Evolutionary conservation across 2,113 vertebrate genomes (phyloP).

Genomic region (Forbesichthys agassizii): DNA sequence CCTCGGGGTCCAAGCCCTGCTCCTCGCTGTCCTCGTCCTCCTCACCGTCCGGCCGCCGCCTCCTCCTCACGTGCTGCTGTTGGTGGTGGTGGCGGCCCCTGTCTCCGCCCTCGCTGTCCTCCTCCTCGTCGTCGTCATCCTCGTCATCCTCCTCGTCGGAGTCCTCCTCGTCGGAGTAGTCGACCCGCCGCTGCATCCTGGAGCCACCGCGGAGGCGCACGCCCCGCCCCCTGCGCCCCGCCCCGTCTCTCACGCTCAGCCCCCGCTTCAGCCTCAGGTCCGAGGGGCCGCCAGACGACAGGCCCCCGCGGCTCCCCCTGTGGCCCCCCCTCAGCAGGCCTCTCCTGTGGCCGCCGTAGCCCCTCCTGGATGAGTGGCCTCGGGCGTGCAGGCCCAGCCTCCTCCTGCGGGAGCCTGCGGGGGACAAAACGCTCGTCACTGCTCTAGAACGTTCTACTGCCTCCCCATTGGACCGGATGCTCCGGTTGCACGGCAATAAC

Average conservation of each 20-base stretch:
- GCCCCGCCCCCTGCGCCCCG: conserved; percentile 62
- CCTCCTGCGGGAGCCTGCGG: conserved; percentile 47
- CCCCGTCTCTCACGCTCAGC: conserved; percentile 52
- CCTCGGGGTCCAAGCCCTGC: conserved; percentile 83
- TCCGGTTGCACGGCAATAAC: background rate
- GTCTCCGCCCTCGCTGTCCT: conserved; percentile 63
- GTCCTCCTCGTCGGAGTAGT: conserved; percentile 71
- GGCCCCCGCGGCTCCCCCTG: conserved; percentile 54
- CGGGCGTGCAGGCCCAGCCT: conserved; percentile 54
- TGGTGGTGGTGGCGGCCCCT: conserved; percentile 37
- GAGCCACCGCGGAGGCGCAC: conserved; percentile 75
- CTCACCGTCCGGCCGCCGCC: conserved; percentile 72
- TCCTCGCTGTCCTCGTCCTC: conserved; percentile 90
- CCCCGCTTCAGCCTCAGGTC: conserved; percentile 66
- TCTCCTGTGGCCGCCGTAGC: conserved; percentile 58
- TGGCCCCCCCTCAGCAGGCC: conserved; percentile 70
- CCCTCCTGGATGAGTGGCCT: conserved; percentile 76
- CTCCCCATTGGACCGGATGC: too few species aligned
- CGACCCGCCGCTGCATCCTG: conserved; percentile 71
- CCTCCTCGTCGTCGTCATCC: conserved; percentile 51
- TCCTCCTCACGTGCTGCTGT: conserved; percentile 10
- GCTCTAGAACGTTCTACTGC: too few species aligned
- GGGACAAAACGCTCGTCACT: background rate
- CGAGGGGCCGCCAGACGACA: conserved; percentile 33
- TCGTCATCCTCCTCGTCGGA: conserved; percentile 61